A percentile compares a stretch with the other conserved stretches of the same genome.
Conservation (phyloP, 1,140 invertebrate species). For the Melitaea cinxia region DNA sequence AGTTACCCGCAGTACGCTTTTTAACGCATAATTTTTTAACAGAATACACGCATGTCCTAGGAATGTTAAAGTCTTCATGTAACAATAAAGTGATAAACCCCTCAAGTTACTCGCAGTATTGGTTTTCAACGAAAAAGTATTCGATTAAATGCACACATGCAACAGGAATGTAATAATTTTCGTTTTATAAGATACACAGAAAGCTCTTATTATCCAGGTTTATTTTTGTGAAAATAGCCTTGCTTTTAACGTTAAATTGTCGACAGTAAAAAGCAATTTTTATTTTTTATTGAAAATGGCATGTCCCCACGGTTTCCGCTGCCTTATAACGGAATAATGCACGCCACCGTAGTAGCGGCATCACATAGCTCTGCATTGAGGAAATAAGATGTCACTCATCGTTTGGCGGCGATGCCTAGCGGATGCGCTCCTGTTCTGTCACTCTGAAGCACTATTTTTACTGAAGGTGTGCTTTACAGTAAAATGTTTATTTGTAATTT, state of each 20-base stretch:
- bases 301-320: slow-evolving; percentile 19
- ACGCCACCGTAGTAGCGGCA: slow-evolving; percentile 17
- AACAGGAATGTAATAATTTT: too few species aligned
- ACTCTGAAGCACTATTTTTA: slow-evolving; percentile 18
- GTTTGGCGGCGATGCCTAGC: slow-evolving; percentile 20
- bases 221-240: background rate
- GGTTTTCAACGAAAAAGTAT: too few species aligned
- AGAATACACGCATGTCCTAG: too few species aligned
- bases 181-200: background rate
- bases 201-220: background rate
- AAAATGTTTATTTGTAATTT: background rate
- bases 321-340: slow-evolving; percentile 22
- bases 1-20: too few species aligned
- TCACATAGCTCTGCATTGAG: slow-evolving; percentile 23
- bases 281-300: slow-evolving; percentile 26
- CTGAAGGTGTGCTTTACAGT: background rate
- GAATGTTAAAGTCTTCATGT: too few species aligned
- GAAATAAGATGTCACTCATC: slow-evolving; percentile 38
- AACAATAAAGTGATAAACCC: too few species aligned
- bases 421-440: slow-evolving; percentile 20
- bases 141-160: too few species aligned
- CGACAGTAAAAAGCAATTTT: slow-evolving; percentile 17
- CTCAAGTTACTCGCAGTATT: too few species aligned
- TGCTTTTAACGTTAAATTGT: background rate
- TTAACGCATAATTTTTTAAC: too few species aligned